Evolutionary conservation across 2,888 invertebrate species (phyloP), one percentile per base, ranked within the genome.

Genomic region (Heliconius charithonia): DNA sequence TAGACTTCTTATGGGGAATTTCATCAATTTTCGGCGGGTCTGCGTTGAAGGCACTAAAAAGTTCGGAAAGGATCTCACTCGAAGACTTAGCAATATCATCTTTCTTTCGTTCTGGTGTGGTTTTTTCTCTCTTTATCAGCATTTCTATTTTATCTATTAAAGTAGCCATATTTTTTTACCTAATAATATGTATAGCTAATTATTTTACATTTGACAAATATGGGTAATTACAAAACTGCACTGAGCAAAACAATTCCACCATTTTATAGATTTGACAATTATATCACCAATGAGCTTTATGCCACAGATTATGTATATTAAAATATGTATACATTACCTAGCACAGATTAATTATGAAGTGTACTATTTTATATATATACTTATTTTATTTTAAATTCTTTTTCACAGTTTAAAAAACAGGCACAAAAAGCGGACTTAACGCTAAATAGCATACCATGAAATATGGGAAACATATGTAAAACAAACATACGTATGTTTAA

Each of bases 21-120:
- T 90, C 93, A 81, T 90, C 95, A 63, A 96, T 91, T 83, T 95
- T 95, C 45, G 95, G 97, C 22, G 97, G 97, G 83, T 96, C 96
- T 3, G 97, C 97, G 90, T 97, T 97, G 87, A 97, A 97, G 37
- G 96, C 97, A 85, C 97, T 95, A 86, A 98, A 98, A 0, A 98
- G 92, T 90, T 98, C 98, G 0, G 97, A 97, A 29, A 98, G 94
- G 85, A 98, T 98, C 91, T 98, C 97, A 87, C 96, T 96, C 0
- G 97, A 97, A 12, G 97, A 96, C 88, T 97, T 97, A 59, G 94
- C 88, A 16, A 90, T 88, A 79, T 94, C 94, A 83, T 91, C 92
- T 86, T 93, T 93, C 80, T 86, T 87, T 63, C 90, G 89, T 56
- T 94, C 94, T 12, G 95, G 95, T 59, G 94, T 92, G 2, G 92